These are phyloP conservation scores for Anas platyrhynchos DNA, from an alignment of 2,113 vertebrate genomes.

Conservation along the genomic window DNA sequence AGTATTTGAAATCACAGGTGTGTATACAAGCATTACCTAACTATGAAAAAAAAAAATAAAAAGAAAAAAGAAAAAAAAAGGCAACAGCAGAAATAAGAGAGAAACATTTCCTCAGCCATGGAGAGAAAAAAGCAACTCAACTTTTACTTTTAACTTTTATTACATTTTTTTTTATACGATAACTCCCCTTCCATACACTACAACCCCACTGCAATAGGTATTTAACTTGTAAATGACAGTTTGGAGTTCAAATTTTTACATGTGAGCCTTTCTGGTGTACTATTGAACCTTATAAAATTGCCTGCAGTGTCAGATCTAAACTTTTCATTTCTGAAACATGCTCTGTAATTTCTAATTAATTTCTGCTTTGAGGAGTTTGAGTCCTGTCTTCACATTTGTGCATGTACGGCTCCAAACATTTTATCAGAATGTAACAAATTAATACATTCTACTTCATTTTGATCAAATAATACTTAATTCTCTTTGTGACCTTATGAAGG, in stretches of 20 bases:
- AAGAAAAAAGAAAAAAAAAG: not conserved
- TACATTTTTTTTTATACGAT: not conserved
- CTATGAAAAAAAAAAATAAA: not conserved
- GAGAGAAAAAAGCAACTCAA: not conserved
- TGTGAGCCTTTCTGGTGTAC: not conserved
- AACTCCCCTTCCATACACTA: not conserved
- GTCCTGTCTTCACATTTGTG: not conserved
- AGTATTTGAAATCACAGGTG: not conserved
- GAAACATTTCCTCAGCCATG: not conserved
- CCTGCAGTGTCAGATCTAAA: not conserved
- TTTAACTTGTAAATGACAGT: not conserved
- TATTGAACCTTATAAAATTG: not conserved
- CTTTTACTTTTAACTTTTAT: not conserved
- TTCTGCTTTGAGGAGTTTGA: not conserved
- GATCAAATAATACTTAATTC: not conserved
- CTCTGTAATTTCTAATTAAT: not conserved
- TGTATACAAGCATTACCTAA: not conserved
- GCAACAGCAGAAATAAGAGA: not conserved
- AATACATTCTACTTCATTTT: not conserved
- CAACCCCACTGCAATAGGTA: not conserved
- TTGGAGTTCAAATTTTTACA: not conserved
- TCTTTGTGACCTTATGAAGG: slow-evolving; percentile 72
- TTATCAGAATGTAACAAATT: not conserved
- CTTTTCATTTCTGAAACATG: not conserved
- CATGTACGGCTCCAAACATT: not conserved